Evolutionary conservation across 2,113 vertebrate genomes (phyloP).

Genomic region (Dipodomys merriami): DNA sequence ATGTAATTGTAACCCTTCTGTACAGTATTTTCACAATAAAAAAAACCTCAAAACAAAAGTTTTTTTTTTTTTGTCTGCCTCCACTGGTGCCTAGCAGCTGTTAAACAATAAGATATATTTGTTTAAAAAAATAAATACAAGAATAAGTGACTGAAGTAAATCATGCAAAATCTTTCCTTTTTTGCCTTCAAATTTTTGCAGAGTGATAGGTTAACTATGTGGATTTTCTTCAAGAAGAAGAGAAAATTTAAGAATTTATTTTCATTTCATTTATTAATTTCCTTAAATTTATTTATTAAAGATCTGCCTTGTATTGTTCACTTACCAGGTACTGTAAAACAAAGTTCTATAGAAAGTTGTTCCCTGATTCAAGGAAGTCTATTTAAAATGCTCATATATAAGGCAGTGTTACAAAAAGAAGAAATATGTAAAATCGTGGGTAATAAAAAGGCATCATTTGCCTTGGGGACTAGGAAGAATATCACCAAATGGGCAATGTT

Average conservation of each 20-base stretch:
- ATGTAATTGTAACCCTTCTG: too few species aligned
- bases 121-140: not conserved
- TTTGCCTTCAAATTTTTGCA: not conserved
- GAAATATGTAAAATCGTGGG: not conserved
- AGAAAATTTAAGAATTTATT: not conserved
- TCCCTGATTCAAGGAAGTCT: not conserved
- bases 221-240: not conserved
- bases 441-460: not conserved
- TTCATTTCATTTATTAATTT: not conserved
- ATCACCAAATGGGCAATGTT: not conserved
- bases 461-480: not conserved
- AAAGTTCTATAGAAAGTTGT: not conserved
- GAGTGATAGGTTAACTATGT: not conserved
- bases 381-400: not conserved
- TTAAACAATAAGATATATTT: not conserved
- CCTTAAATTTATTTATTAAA: slow-evolving; percentile 28
- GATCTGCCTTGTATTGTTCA: not conserved
- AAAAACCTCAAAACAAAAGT: not conserved
- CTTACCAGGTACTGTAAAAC: not conserved
- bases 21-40: not conserved
- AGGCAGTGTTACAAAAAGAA: not conserved
- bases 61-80: not conserved
- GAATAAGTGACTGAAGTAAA: not conserved
- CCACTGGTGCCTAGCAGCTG: not conserved
- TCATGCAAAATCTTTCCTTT: not conserved